phyloP scores from a whole-genome alignment of 2,888 invertebrate genomes.

The Heliconius sara region DNA sequence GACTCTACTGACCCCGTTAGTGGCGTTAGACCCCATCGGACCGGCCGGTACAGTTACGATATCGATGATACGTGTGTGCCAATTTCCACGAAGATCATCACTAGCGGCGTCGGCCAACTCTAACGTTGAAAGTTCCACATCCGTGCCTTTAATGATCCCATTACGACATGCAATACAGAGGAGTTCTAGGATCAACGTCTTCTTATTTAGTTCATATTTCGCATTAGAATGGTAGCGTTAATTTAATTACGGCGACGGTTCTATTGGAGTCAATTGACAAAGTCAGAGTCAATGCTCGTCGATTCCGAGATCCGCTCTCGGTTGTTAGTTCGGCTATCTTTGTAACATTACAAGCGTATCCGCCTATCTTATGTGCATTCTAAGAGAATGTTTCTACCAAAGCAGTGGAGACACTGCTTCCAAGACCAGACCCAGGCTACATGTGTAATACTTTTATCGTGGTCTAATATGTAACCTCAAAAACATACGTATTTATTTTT shows the following conservation, averaged over 20 bases:
- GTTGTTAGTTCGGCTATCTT: not conserved
- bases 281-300: conserved; percentile 52
- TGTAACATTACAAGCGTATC: not conserved
- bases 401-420: no score
- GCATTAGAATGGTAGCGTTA: conserved; percentile 65
- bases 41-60: conserved; percentile 56
- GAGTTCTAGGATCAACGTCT: not conserved
- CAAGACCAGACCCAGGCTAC: no score
- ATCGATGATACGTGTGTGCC: conserved; percentile 47
- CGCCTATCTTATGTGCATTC: no score
- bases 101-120: not conserved
- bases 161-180: not conserved
- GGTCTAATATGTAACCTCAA: no score
- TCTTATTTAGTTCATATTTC: conserved; percentile 47
- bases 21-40: conserved; percentile 61
- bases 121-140: conserved; percentile 16
- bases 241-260: conserved; percentile 77
- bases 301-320: conserved; percentile 28
- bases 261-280: conserved; percentile 74
- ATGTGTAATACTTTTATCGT: no score
- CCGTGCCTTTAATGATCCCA: not conserved
- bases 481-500: no score
- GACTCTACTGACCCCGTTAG: conserved; percentile 69
- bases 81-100: conserved; percentile 46
- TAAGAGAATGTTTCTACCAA: no score